phyloP scores from a whole-genome alignment of 1,140 invertebrate genomes.

The Solen grandis region DNA sequence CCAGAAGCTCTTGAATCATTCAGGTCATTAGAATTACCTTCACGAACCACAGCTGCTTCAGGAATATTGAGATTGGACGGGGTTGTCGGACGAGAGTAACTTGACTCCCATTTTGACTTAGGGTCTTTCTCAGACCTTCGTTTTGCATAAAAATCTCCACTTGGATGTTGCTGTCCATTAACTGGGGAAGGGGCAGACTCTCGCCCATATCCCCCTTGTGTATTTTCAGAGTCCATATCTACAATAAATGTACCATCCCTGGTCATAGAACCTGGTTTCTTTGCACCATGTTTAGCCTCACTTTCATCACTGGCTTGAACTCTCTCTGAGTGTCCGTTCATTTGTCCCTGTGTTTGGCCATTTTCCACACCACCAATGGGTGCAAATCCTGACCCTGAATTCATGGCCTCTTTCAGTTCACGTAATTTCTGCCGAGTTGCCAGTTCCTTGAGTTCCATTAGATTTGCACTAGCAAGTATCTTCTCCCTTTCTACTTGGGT shows the following conservation, averaged over 20 bases:
- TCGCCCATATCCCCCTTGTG: not conserved
- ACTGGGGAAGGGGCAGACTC: slow-evolving; percentile 6
- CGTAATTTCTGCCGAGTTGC: slow-evolving; percentile 74
- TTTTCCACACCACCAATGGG: slow-evolving; percentile 18
- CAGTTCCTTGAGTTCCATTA: slow-evolving; percentile 71
- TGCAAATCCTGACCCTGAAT: slow-evolving; percentile 21
- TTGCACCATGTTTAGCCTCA: not conserved
- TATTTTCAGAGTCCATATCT: not conserved
- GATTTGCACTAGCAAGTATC: slow-evolving; percentile 63
- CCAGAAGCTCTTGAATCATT: slow-evolving; percentile 32
- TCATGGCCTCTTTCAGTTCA: slow-evolving; percentile 59
- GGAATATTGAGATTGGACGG: slow-evolving; percentile 50
- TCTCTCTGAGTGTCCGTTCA: not conserved
- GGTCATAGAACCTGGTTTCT: not conserved
- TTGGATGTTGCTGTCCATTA: slow-evolving; percentile 44
- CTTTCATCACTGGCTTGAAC: not conserved
- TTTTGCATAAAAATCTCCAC: slow-evolving; percentile 62
- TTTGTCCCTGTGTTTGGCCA: slow-evolving; percentile 3
- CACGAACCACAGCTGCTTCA: not conserved
- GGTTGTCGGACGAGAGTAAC: slow-evolving; percentile 60
- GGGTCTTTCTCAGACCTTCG: slow-evolving; percentile 64
- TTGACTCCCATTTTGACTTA: slow-evolving; percentile 60
- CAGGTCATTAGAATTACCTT: slow-evolving; percentile 33
- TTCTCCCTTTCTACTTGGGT: slow-evolving; percentile 68
- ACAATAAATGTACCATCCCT: not conserved